Percentiles rank a stretch among this genome's conserved stretches.
phyloP scores from a whole-genome alignment of 2,888 invertebrate genomes.

The Sicus ferrugineus region DNA sequence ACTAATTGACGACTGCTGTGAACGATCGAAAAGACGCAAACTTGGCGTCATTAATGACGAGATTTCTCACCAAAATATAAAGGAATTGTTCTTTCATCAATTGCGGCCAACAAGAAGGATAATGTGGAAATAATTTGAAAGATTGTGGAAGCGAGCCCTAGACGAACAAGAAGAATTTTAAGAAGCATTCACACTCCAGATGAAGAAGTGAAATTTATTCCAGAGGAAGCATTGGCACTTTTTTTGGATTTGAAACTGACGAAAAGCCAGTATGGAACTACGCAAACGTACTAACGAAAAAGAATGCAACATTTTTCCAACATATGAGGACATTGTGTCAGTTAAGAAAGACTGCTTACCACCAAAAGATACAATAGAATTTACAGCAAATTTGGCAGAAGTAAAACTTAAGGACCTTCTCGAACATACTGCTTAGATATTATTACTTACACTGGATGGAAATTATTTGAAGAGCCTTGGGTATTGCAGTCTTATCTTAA shows the following conservation, averaged over 20 bases:
- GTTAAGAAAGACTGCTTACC: background rate
- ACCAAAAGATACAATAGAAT: background rate
- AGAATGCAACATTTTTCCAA: no score
- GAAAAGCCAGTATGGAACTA: slow-evolving; percentile 10
- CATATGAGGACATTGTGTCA: background rate
- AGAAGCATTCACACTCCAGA: background rate
- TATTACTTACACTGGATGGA: background rate
- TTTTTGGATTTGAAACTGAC: background rate
- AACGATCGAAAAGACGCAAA: background rate
- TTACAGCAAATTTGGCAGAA: slow-evolving; percentile 5
- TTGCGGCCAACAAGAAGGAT: background rate
- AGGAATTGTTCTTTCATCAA: background rate
- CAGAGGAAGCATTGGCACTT: background rate
- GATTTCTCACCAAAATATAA: background rate
- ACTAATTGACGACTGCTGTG: no score
- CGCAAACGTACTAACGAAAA: background rate
- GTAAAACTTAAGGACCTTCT: background rate
- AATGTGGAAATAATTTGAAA: slow-evolving; percentile 9
- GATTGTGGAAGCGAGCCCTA: slow-evolving; percentile 12
- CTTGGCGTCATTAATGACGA: background rate
- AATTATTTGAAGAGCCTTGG: background rate
- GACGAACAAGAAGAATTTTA: slow-evolving; percentile 22
- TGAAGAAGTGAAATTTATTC: background rate
- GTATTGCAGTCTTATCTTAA: background rate
- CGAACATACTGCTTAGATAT: background rate